Conservation (phyloP, 2,113 vertebrate species). For the Nesoenas mayeri region DNA sequence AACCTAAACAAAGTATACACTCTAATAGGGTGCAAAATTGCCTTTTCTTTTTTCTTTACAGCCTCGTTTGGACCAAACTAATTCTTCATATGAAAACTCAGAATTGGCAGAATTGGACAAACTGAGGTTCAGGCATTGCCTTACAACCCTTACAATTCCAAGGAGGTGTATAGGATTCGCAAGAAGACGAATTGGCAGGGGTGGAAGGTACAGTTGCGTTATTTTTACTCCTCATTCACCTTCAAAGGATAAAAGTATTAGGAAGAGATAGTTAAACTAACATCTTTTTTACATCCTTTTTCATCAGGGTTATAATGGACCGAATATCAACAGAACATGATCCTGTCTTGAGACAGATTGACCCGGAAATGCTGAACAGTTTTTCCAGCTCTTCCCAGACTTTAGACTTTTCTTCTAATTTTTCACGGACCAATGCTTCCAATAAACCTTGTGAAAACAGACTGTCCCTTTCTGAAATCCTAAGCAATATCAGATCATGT, state of each 20-base stretch:
- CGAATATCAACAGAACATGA: constrained; percentile 85
- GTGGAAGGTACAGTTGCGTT: constrained; percentile 82
- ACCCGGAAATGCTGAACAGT: constrained; percentile 83
- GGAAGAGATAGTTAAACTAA: background rate
- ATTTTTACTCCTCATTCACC: background rate
- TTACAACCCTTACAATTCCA: constrained; percentile 87
- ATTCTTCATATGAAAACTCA: constrained; percentile 65
- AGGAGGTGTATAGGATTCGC: constrained; percentile 87
- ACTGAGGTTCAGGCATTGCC: constrained; percentile 83
- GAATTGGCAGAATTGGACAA: constrained; percentile 80
- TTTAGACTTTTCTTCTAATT: constrained; percentile 79
- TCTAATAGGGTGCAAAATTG: background rate
- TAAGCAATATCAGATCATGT: constrained; percentile 92
- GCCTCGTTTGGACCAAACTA: constrained; percentile 84
- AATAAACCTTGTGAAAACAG: constrained; percentile 85
- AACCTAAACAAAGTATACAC: no score
- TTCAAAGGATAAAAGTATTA: background rate
- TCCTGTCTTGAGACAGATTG: constrained; percentile 82
- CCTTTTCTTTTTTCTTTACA: constrained; percentile 41
- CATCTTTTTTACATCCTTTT: background rate
- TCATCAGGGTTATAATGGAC: constrained; percentile 86
- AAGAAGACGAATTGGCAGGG: constrained; percentile 87
- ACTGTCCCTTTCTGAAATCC: constrained; percentile 86
- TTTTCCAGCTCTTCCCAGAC: constrained; percentile 80
- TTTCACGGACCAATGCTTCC: constrained; percentile 86